These are phyloP conservation scores for Manis pentadactyla DNA, from an alignment of 2,797 vertebrate species.

Conservation along the genomic window DNA sequence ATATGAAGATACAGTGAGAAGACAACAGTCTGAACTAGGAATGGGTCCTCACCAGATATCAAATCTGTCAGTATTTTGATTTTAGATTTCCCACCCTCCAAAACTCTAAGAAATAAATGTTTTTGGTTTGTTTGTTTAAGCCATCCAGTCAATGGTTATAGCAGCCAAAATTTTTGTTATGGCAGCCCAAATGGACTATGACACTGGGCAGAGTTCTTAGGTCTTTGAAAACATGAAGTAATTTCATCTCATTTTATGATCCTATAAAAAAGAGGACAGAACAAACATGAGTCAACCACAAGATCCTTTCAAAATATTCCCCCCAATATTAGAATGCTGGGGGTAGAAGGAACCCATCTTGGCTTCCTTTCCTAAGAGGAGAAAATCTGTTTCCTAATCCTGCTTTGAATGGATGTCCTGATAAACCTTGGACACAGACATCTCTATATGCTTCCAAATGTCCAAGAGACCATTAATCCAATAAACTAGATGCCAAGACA, in stretches of 20 bases:
- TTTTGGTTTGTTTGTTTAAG: background rate
- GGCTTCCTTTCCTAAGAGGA: conserved; percentile 1
- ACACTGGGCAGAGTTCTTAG: background rate
- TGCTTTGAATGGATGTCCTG: conserved; percentile 56
- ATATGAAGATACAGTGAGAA: background rate
- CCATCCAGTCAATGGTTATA: background rate
- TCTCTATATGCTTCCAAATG: conserved; percentile 66
- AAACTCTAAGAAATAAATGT: background rate
- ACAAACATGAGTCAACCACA: background rate
- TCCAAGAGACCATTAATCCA: conserved; percentile 76
- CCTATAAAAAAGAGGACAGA: background rate
- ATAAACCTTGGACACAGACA: conserved; percentile 53
- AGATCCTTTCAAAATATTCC: background rate
- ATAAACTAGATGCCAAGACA: conserved; percentile 53
- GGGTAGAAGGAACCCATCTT: background rate
- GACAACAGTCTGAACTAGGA: background rate
- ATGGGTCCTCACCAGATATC: background rate
- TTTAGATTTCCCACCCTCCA: background rate
- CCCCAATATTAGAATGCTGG: background rate
- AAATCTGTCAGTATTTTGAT: background rate
- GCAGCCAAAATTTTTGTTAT: background rate
- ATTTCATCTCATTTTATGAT: background rate
- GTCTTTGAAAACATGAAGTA: background rate
- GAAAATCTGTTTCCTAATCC: conserved; percentile 27
- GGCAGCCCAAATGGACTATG: background rate